Evolutionary conservation across 2,113 vertebrate species (phyloP).

Genomic region (Aegotheles bennettii): DNA sequence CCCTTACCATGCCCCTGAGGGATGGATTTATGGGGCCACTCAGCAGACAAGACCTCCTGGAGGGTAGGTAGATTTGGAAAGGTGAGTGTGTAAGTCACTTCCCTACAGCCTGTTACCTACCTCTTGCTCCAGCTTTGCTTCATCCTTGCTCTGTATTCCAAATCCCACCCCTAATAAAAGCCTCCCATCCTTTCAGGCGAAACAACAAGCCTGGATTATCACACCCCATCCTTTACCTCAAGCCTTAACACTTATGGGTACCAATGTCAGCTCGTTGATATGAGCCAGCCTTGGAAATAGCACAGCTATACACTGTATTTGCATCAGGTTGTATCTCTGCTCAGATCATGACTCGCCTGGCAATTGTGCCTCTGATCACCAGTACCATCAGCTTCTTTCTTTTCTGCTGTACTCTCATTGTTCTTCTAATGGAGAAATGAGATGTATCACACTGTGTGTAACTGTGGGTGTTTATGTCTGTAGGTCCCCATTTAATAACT

Average conservation of each 20-base stretch:
- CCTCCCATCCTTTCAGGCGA: neutral
- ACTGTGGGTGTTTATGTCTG: neutral
- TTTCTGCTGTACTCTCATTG: neutral
- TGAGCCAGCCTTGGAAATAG: neutral
- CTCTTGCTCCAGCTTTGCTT: neutral
- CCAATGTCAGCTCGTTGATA: neutral
- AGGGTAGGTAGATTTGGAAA: neutral
- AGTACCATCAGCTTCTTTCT: neutral
- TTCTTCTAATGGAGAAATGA: neutral
- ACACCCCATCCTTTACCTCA: neutral
- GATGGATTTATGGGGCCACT: accelerated
- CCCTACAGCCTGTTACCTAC: neutral
- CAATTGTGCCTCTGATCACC: neutral
- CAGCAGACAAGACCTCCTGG: neutral
- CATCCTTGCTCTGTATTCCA: neutral
- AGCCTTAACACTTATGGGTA: neutral
- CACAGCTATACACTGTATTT: accelerated
- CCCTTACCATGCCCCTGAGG: neutral
- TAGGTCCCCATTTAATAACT: neutral
- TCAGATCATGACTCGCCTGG: neutral
- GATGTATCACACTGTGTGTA: neutral
- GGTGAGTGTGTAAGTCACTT: neutral
- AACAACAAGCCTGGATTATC: neutral
- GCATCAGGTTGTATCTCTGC: neutral
- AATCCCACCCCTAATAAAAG: neutral